These are phyloP conservation scores for Drosophila meridionalis DNA, from an alignment of 2,888 invertebrate species.

Conservation along the genomic window DNA sequence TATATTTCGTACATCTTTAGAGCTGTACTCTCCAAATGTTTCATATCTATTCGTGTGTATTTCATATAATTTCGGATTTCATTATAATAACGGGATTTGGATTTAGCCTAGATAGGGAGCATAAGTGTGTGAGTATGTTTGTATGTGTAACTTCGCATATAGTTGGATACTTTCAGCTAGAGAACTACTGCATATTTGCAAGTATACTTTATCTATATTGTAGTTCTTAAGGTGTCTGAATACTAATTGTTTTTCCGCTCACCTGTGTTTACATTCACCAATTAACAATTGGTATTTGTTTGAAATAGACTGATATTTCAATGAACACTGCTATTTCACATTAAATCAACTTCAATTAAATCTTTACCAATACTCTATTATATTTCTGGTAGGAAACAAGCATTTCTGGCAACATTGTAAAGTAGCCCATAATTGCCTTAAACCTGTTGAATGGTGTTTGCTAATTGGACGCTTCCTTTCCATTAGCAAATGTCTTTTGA, in stretches of 20 bases:
- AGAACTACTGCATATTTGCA: neutral
- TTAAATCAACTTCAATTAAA: neutral
- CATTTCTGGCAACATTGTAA: neutral
- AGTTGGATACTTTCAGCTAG: neutral
- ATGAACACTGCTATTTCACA: neutral
- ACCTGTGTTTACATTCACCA: neutral
- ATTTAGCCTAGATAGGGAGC: no score
- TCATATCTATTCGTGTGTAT: no score
- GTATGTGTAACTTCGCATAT: no score
- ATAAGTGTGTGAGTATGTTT: no score
- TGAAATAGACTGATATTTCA: no score
- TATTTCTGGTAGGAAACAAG: neutral
- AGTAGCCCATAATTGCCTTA: neutral
- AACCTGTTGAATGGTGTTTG: conserved; percentile 36
- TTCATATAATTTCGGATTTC: no score
- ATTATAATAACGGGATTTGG: no score
- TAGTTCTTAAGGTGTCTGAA: neutral
- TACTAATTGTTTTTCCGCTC: neutral
- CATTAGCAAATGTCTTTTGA: conserved; percentile 45
- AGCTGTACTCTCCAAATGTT: no score
- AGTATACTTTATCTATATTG: no score
- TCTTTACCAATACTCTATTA: no score
- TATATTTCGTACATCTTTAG: no score
- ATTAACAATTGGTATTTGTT: neutral
- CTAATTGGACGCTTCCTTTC: conserved; percentile 72